Conservation (phyloP, 2,113 vertebrate species). For the Actinemys pallida region DNA sequence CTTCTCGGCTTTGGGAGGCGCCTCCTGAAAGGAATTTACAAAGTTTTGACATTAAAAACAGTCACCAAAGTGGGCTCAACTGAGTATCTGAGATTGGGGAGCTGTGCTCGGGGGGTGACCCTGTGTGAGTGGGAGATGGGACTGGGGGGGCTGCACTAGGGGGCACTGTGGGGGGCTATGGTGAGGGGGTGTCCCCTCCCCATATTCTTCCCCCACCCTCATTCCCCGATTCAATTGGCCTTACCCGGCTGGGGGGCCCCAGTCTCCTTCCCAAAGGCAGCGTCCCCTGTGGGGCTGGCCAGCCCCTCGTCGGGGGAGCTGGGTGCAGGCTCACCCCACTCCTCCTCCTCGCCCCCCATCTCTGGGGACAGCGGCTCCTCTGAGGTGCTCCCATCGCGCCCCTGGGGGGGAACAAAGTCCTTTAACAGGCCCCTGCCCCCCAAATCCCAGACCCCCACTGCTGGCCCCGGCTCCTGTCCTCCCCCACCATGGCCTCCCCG, state of each 20-base stretch:
- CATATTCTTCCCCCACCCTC: neutral
- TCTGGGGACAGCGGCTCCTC: constrained; percentile 55
- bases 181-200: neutral
- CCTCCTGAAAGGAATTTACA: constrained; percentile 8
- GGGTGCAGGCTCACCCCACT: constrained; percentile 61
- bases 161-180: neutral
- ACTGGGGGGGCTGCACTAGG: too few species aligned
- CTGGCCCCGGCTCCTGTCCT: neutral
- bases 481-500: neutral
- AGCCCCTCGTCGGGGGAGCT: constrained; percentile 57
- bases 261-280: neutral
- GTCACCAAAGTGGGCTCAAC: too few species aligned
- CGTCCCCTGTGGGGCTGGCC: constrained; percentile 31
- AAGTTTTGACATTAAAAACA: neutral
- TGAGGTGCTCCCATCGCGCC: neutral
- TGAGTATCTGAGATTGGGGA: neutral
- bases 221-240: neutral
- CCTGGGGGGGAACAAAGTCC: neutral
- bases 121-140: neutral
- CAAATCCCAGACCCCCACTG: neutral
- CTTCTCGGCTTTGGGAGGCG: fast-evolving
- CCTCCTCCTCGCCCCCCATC: constrained; percentile 29
- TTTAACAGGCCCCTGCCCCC: neutral
- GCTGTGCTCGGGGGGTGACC: neutral
- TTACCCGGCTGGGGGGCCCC: constrained; percentile 60